Evolutionary conservation across 2,113 vertebrate genomes (phyloP).

Genomic region (Anarrhichthys ocellatus): DNA sequence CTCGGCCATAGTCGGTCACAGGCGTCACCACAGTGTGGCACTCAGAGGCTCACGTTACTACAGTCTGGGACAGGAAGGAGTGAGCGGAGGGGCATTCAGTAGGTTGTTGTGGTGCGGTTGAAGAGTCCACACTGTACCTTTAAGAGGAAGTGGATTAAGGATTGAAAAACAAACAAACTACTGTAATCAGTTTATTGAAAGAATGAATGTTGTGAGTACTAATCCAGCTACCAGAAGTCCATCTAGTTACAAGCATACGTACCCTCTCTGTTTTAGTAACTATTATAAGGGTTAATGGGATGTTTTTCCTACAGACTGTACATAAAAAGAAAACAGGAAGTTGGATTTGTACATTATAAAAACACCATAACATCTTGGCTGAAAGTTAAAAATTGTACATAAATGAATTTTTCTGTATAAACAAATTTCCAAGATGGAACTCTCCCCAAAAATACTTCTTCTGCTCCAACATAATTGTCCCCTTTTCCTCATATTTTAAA

Average conservation of each 20-base stretch:
- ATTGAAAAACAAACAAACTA: slow-evolving; percentile 9
- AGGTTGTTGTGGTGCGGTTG: too few relatives aligned
- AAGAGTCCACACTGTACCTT: too few relatives aligned
- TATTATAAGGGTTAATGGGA: slow-evolving; percentile 48
- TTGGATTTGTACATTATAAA: slow-evolving; percentile 59
- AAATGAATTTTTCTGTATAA: slow-evolving; percentile 33
- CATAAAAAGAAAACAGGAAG: slow-evolving; percentile 19
- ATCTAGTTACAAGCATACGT: slow-evolving; percentile 32
- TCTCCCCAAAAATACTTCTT: slow-evolving; percentile 26
- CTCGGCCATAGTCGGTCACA: too few relatives aligned
- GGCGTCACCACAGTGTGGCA: too few relatives aligned
- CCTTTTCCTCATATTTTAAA: slow-evolving; percentile 6
- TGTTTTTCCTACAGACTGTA: slow-evolving; percentile 56
- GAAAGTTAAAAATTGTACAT: slow-evolving; percentile 45
- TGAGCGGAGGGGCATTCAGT: too few relatives aligned
- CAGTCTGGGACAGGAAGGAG: too few relatives aligned
- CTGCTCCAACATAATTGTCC: slow-evolving; percentile 18
- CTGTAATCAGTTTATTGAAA: slow-evolving; percentile 73
- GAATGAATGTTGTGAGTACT: slow-evolving; percentile 59
- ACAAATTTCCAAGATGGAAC: slow-evolving; percentile 25
- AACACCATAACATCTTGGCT: slow-evolving; percentile 37
- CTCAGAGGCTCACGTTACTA: too few relatives aligned
- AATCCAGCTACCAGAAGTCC: slow-evolving; percentile 50
- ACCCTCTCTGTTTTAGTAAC: slow-evolving; percentile 14
- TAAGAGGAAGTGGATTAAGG: neutral